Percentiles rank a stretch among this genome's conserved stretches.
Conservation (phyloP, 2,113 vertebrate species). For the Rousettus leschenaultii region DNA sequence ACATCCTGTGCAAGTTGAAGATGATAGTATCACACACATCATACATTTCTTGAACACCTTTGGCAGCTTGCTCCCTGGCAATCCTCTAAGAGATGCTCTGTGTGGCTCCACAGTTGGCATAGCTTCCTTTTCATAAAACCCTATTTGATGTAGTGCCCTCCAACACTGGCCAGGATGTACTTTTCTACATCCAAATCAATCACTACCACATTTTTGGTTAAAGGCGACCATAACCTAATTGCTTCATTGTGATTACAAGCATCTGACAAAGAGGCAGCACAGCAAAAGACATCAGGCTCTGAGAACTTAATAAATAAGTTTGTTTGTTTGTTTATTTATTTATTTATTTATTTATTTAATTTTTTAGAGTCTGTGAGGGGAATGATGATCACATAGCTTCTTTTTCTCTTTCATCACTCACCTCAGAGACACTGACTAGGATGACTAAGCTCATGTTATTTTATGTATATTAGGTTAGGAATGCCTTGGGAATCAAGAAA, state of each 20-base stretch:
- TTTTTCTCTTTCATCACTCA: not conserved
- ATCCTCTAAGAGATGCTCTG: conserved; percentile 51
- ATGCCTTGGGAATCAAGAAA: not conserved
- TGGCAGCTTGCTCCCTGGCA: conserved; percentile 75
- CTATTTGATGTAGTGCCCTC: conserved; percentile 79
- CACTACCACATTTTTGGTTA: conserved; percentile 72
- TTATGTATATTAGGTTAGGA: not conserved
- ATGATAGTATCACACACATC: conserved; percentile 77
- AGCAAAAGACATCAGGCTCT: not conserved
- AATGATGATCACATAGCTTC: not conserved
- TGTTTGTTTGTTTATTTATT: no score
- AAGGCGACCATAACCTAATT: conserved; percentile 76
- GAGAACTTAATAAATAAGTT: not conserved
- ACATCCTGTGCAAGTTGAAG: conserved; percentile 80
- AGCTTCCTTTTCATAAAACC: conserved; percentile 80
- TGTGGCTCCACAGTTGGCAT: conserved; percentile 73
- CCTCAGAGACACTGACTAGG: not conserved
- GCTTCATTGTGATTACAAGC: conserved; percentile 62
- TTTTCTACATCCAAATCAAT: conserved; percentile 79
- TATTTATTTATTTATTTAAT: no score
- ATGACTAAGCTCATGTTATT: not conserved
- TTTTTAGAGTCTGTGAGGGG: not conserved
- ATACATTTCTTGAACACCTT: conserved; percentile 74
- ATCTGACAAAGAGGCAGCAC: not conserved
- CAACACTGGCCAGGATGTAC: conserved; percentile 77